These are phyloP conservation scores for Dascyllus trimaculatus DNA, from an alignment of 2,113 vertebrate species.

Conservation along the genomic window DNA sequence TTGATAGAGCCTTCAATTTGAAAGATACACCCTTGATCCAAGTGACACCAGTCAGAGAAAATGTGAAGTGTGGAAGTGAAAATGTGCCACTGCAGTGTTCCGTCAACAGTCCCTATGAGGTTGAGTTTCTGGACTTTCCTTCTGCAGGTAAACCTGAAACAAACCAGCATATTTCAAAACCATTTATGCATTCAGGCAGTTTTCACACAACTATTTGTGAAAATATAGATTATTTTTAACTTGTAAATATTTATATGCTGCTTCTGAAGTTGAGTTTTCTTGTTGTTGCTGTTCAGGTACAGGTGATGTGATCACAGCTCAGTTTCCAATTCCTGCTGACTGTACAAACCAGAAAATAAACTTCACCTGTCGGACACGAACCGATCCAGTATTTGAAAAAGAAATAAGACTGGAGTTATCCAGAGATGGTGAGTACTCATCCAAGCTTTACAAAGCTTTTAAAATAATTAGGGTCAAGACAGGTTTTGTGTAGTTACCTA, in stretches of 20 bases:
- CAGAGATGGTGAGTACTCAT: not conserved
- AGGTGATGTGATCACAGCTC: too few species aligned
- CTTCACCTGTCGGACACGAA: constrained; percentile 31
- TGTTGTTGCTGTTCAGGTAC: not conserved
- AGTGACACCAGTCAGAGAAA: not conserved
- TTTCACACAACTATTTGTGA: too few species aligned
- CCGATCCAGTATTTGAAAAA: accelerated
- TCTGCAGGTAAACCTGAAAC: constrained; percentile 13
- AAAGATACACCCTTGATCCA: not conserved
- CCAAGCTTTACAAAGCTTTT: too few species aligned
- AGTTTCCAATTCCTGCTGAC: too few species aligned
- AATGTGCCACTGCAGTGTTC: accelerated
- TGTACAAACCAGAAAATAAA: too few species aligned
- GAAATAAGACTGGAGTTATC: not conserved
- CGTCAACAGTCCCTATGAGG: not conserved
- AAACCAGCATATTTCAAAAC: not conserved
- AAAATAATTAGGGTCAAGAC: not conserved
- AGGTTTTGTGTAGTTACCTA: not conserved
- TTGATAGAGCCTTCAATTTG: not conserved
- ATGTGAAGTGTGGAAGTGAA: accelerated
- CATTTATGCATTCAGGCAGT: not conserved
- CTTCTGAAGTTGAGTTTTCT: too few species aligned
- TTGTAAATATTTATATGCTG: too few species aligned
- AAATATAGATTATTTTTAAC: too few species aligned
- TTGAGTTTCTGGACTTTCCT: accelerated